Evolutionary conservation across 2,888 invertebrate genomes (phyloP).

Genomic region (Chymomyza fuscimana): DNA sequence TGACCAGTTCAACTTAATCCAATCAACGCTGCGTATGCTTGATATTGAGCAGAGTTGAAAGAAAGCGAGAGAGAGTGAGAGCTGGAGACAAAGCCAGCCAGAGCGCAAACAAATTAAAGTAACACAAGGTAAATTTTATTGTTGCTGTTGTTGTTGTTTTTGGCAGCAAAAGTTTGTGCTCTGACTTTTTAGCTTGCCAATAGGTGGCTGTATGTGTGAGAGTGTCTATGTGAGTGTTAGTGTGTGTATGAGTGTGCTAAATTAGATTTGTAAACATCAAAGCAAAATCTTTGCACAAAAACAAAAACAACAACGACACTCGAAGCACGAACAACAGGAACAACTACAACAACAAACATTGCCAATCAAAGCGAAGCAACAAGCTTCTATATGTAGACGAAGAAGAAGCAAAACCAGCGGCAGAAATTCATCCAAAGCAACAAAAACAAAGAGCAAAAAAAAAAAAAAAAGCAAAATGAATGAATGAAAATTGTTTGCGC

Average conservation of each 20-base stretch:
- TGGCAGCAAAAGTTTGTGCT: neutral
- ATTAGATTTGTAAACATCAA: conserved; percentile 71
- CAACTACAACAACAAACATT: conserved; percentile 2
- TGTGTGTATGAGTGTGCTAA: conserved; percentile 29
- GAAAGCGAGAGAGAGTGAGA: neutral
- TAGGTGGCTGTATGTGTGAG: neutral
- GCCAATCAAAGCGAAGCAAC: neutral
- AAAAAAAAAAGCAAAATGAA: neutral
- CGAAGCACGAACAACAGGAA: neutral
- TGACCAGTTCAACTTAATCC: conserved; percentile 45
- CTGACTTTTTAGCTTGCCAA: conserved; percentile 4
- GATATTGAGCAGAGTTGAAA: conserved; percentile 35
- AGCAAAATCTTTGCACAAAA: conserved; percentile 27
- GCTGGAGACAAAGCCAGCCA: neutral
- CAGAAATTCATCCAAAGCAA: neutral
- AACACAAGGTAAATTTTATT: neutral
- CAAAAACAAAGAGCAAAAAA: neutral
- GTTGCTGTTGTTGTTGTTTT: neutral
- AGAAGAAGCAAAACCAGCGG: neutral
- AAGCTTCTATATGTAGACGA: neutral
- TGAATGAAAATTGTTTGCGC: conserved; percentile 1
- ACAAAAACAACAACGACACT: conserved; percentile 8
- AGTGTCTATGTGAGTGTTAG: neutral
- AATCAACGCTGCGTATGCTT: conserved; percentile 67
- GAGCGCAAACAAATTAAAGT: neutral